A percentile compares a stretch with the other conserved stretches of the same genome.
phyloP scores from a whole-genome alignment of 2,113 vertebrate genomes.

The Euleptes europaea region DNA sequence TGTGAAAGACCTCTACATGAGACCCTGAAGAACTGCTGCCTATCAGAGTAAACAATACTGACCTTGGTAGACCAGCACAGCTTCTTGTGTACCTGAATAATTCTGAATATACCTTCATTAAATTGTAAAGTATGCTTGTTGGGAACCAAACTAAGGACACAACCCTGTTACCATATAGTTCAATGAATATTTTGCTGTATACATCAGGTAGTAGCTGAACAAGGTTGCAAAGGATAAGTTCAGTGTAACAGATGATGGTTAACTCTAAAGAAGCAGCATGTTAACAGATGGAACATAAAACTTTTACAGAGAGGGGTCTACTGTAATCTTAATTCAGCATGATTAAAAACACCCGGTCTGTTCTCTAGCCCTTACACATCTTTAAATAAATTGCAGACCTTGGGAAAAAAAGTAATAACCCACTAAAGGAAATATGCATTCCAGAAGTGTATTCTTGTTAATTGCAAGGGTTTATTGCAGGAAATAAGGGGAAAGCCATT shows the following conservation, averaged over 20 bases:
- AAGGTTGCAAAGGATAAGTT: not conserved
- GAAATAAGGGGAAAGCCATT: conserved; percentile 54
- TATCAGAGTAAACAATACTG: too few relatives aligned
- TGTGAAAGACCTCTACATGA: too few relatives aligned
- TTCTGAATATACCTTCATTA: not conserved
- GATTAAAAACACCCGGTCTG: conserved; percentile 7
- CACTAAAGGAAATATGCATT: conserved; percentile 41
- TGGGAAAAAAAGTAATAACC: conserved; percentile 45
- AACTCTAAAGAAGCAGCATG: not conserved
- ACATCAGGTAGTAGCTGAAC: not conserved
- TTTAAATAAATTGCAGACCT: conserved; percentile 33
- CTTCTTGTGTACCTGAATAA: not conserved
- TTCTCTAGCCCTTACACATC: conserved; percentile 36
- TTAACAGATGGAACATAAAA: not conserved
- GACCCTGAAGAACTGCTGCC: too few relatives aligned
- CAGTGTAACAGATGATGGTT: not conserved
- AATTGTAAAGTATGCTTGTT: not conserved
- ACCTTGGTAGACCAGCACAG: too few relatives aligned
- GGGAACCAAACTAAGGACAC: not conserved
- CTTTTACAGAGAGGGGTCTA: not conserved
- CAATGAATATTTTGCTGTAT: not conserved
- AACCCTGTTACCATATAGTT: not conserved
- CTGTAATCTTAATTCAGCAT: conserved; percentile 3
- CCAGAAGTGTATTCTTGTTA: conserved; percentile 44
- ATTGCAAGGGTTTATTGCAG: conserved; percentile 50